These are phyloP conservation scores for Tribolium freemani DNA, from an alignment of 2,888 invertebrate species.

Conservation along the genomic window DNA sequence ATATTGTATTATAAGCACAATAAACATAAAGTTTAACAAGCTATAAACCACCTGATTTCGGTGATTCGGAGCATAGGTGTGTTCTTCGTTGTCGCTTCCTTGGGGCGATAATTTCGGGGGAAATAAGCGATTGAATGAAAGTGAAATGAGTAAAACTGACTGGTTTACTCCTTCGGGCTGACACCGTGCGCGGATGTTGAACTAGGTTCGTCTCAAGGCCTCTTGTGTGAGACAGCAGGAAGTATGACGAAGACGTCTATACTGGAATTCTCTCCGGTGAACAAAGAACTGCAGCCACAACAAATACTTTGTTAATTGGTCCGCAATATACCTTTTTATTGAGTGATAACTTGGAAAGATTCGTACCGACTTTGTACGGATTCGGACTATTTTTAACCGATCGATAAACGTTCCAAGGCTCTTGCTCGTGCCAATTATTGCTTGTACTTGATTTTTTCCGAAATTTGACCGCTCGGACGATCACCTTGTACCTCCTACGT, in stretches of 20 bases:
- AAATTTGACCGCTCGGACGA: constrained; percentile 20
- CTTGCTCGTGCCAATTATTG: constrained; percentile 22
- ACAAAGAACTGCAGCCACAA: constrained; percentile 44
- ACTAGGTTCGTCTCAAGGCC: constrained; percentile 70
- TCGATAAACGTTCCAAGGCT: constrained; percentile 26
- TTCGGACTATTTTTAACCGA: constrained; percentile 19
- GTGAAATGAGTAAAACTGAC: constrained; percentile 66
- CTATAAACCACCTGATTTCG: constrained; percentile 28
- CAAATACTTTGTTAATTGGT: constrained; percentile 38
- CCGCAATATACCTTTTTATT: constrained; percentile 12
- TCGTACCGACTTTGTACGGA: constrained; percentile 20
- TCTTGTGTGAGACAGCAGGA: constrained; percentile 62
- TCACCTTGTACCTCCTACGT: constrained; percentile 37
- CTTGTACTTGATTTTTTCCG: constrained; percentile 10
- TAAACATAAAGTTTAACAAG: constrained; percentile 30
- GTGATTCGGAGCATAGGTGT: not conserved
- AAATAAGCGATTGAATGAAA: constrained; percentile 63
- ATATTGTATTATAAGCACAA: constrained; percentile 23
- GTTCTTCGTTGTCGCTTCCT: not conserved
- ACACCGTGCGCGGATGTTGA: constrained; percentile 66
- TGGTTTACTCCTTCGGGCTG: constrained; percentile 52
- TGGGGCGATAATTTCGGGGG: constrained; percentile 6
- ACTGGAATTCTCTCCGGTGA: constrained; percentile 44
- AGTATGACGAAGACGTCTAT: constrained; percentile 57
- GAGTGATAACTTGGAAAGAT: constrained; percentile 1